phyloP scores from a whole-genome alignment of 2,888 invertebrate genomes.

The Hermaeophaga mercurialis region DNA sequence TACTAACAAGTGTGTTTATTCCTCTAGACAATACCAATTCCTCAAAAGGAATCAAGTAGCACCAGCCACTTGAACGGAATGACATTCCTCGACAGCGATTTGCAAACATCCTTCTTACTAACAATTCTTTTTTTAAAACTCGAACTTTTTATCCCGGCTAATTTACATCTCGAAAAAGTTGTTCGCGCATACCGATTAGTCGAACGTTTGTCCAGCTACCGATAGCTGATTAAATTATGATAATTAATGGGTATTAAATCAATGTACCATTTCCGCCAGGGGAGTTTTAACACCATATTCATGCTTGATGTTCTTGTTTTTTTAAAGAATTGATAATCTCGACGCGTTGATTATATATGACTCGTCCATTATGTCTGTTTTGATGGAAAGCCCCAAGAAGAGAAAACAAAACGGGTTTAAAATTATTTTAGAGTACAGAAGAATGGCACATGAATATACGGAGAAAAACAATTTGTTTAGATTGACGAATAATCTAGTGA shows the following conservation, averaged over 20 bases:
- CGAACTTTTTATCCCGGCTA: conserved; percentile 8
- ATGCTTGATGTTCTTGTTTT: conserved; percentile 7
- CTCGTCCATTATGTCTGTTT: background rate
- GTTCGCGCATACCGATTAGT: conserved; percentile 20
- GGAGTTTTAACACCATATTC: conserved; percentile 25
- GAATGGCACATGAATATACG: too few species aligned
- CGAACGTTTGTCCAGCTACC: conserved; percentile 17
- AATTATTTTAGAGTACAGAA: too few species aligned
- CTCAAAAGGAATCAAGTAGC: conserved; percentile 33
- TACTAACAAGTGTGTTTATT: too few species aligned
- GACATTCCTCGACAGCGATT: conserved; percentile 34
- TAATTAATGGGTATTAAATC: conserved; percentile 28
- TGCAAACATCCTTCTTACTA: conserved; percentile 35
- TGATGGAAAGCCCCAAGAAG: background rate
- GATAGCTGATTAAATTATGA: conserved; percentile 23
- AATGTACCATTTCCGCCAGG: conserved; percentile 23
- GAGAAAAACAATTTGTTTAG: too few species aligned
- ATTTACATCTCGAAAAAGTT: conserved; percentile 17
- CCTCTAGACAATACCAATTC: conserved; percentile 21
- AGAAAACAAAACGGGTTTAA: background rate
- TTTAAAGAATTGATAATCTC: conserved; percentile 18
- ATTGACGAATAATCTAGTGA: too few species aligned
- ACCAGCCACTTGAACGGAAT: conserved; percentile 30
- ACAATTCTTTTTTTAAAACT: conserved; percentile 2
- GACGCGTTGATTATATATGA: conserved; percentile 19